These are phyloP conservation scores for Scartelaos histophorus DNA, from an alignment of 2,113 vertebrate species.

Conservation along the genomic window DNA sequence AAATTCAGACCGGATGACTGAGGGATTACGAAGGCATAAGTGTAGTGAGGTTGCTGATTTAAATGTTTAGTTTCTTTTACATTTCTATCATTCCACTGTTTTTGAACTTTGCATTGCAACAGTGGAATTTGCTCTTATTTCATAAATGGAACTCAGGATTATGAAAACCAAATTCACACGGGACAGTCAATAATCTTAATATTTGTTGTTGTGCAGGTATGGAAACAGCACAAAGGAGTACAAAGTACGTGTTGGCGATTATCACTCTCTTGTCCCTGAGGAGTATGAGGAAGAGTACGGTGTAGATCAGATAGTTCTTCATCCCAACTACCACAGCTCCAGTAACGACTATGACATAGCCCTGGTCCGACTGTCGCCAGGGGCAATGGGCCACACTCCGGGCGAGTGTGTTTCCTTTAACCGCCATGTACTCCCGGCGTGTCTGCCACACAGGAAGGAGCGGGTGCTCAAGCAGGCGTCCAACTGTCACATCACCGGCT, in stretches of 20 bases:
- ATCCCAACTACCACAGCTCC: slow-evolving; percentile 81
- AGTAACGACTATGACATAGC: slow-evolving; percentile 94
- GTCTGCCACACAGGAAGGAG: slow-evolving; percentile 85
- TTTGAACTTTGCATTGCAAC: no score
- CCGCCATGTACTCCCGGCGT: slow-evolving; percentile 87
- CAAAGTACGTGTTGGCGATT: slow-evolving; percentile 90
- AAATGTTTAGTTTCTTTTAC: no score
- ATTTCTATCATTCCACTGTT: no score
- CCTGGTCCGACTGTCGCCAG: slow-evolving; percentile 82
- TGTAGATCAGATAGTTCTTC: slow-evolving; percentile 84
- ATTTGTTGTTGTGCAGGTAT: slow-evolving; percentile 75
- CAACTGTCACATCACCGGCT: slow-evolving; percentile 93
- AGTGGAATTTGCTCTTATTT: no score
- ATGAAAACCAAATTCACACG: not conserved
- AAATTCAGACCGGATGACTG: no score
- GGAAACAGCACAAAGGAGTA: slow-evolving; percentile 89
- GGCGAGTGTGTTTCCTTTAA: slow-evolving; percentile 81
- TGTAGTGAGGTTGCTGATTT: no score
- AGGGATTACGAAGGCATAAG: no score
- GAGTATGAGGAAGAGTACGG: slow-evolving; percentile 90
- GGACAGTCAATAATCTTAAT: not conserved
- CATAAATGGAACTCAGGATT: not conserved
- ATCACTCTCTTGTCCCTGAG: slow-evolving; percentile 91
- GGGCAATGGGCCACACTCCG: slow-evolving; percentile 56
- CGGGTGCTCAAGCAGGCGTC: slow-evolving; percentile 84